These are phyloP conservation scores for Catotricha subobsoleta DNA, from an alignment of 2,888 invertebrate species.

Conservation along the genomic window DNA sequence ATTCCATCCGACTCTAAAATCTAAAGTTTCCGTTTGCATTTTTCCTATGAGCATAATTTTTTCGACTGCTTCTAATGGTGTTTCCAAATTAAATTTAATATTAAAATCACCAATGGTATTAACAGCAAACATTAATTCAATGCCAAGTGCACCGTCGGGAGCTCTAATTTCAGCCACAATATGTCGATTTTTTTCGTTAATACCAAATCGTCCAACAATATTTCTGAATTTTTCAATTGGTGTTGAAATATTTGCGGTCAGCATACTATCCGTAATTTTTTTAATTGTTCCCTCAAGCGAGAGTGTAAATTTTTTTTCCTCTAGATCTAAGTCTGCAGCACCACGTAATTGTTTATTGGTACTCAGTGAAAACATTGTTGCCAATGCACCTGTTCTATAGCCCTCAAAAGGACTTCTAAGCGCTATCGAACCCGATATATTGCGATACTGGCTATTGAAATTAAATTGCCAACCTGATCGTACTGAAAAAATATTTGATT, in stretches of 20 bases:
- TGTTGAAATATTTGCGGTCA: slow-evolving; percentile 56
- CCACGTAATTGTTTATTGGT: slow-evolving; percentile 47
- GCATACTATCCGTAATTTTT: slow-evolving; percentile 54
- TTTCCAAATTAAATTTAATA: slow-evolving; percentile 50
- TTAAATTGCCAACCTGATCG: slow-evolving; percentile 52
- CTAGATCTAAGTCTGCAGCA: slow-evolving; percentile 49
- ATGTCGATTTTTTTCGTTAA: slow-evolving; percentile 50
- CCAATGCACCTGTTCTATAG: slow-evolving; percentile 47
- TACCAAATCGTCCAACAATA: slow-evolving; percentile 48
- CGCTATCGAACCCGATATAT: slow-evolving; percentile 46
- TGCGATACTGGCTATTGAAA: slow-evolving; percentile 32
- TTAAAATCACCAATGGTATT: slow-evolving; percentile 49
- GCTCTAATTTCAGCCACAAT: slow-evolving; percentile 54
- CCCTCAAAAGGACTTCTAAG: slow-evolving; percentile 50
- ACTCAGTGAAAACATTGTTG: slow-evolving; percentile 44
- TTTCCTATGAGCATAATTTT: slow-evolving; percentile 49
- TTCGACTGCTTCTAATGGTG: slow-evolving; percentile 52
- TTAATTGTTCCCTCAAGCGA: slow-evolving; percentile 50
- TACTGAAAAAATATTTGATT: slow-evolving; percentile 40
- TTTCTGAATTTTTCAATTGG: slow-evolving; percentile 47
- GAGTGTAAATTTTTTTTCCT: slow-evolving; percentile 48
- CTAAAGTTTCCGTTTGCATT: slow-evolving; percentile 47
- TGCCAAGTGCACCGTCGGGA: slow-evolving; percentile 48
- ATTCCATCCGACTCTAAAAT: slow-evolving; percentile 60
- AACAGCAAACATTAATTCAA: slow-evolving; percentile 46